These are phyloP conservation scores for Syrmaticus mikado DNA, from an alignment of 2,113 vertebrate genomes.

Conservation along the genomic window DNA sequence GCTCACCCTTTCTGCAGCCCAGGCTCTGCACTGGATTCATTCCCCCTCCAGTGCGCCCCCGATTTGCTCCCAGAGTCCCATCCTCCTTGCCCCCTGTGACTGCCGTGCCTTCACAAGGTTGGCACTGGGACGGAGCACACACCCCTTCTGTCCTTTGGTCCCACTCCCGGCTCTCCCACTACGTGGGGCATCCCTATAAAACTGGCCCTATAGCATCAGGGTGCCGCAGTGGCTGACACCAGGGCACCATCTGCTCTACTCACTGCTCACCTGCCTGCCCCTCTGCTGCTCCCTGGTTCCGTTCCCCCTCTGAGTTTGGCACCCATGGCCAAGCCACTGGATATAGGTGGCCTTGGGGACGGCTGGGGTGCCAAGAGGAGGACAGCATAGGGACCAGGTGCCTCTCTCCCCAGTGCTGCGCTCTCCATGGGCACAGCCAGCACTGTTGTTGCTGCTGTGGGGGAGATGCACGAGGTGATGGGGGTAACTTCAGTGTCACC, in stretches of 20 bases:
- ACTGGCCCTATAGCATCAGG: neutral
- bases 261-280: neutral
- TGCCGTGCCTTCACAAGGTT: neutral
- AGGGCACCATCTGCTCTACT: neutral
- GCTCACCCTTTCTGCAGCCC: neutral
- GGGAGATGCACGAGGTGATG: neutral
- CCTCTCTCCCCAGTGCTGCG: neutral
- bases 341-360: neutral
- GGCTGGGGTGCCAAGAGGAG: neutral
- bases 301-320: neutral
- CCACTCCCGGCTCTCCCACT: neutral
- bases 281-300: neutral
- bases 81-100: rapidly evolving
- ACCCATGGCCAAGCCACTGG: neutral
- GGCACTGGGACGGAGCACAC: neutral
- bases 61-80: rapidly evolving
- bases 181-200: neutral
- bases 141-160: neutral
- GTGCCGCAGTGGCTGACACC: neutral
- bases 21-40: rapidly evolving
- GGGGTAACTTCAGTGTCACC: neutral
- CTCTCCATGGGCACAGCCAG: neutral
- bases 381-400: neutral
- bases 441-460: rapidly evolving
- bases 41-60: neutral